These are phyloP conservation scores for Oryzias celebensis DNA, from an alignment of 2,113 vertebrate genomes.

Conservation along the genomic window DNA sequence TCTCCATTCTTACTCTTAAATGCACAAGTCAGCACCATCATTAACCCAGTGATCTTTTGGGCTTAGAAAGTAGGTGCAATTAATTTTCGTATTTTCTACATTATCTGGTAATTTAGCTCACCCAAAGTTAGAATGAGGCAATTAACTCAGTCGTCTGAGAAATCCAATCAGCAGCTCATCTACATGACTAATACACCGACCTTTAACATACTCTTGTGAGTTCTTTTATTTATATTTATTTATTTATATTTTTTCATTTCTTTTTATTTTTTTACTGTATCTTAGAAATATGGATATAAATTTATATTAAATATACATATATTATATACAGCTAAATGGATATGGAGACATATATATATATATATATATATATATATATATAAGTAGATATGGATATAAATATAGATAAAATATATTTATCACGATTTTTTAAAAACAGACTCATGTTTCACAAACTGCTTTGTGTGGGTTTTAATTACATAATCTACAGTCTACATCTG, in stretches of 20 bases:
- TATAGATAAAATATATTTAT: too few species aligned
- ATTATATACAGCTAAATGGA: too few species aligned
- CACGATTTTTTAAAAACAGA: too few species aligned
- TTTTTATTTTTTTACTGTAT: background rate
- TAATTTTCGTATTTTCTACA: conserved; percentile 52
- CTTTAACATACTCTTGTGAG: background rate
- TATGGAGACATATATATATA: too few species aligned
- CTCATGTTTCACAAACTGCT: too few species aligned
- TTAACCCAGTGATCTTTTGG: conserved; percentile 64
- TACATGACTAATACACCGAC: conserved; percentile 34
- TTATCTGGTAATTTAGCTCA: conserved; percentile 68
- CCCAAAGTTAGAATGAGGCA: conserved; percentile 54
- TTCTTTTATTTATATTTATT: too few species aligned
- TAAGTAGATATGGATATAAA: too few species aligned
- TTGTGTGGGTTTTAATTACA: too few species aligned
- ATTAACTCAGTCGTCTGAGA: conserved; percentile 49
- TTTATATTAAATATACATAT: too few species aligned
- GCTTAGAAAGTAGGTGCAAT: conserved; percentile 38
- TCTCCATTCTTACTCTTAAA: conserved; percentile 7
- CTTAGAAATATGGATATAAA: too few species aligned
- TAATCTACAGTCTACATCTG: too few species aligned
- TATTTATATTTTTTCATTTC: conserved; percentile 7
- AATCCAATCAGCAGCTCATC: conserved; percentile 40
- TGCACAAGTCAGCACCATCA: conserved; percentile 43
- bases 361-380: too few species aligned